Evolutionary conservation across 2,797 vertebrate species (phyloP).

Genomic region (Takifugu rubripes): DNA sequence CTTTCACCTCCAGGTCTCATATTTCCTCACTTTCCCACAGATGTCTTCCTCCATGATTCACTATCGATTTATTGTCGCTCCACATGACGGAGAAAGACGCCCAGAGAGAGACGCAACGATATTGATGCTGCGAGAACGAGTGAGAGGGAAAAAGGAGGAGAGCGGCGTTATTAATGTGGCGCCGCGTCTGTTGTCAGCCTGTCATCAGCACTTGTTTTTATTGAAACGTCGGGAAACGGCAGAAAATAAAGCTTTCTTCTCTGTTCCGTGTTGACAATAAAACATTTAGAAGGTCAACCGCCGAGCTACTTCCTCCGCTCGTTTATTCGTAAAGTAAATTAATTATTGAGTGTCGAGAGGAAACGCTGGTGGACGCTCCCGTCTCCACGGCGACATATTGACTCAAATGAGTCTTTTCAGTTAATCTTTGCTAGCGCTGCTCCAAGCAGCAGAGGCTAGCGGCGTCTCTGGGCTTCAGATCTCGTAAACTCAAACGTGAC

Average conservation of each 20-base stretch:
- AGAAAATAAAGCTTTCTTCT: too few relatives aligned
- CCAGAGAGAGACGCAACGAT: slow-evolving; percentile 29
- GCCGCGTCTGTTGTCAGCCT: slow-evolving; percentile 13
- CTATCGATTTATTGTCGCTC: slow-evolving; percentile 62
- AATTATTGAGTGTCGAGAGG: slow-evolving; percentile 45
- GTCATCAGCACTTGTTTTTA: slow-evolving; percentile 12
- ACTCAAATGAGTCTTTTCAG: slow-evolving; percentile 19
- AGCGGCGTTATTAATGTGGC: slow-evolving; percentile 49
- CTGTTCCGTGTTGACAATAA: background rate
- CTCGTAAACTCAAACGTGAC: too few relatives aligned
- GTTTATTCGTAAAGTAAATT: slow-evolving; percentile 33
- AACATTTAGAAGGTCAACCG: slow-evolving; percentile 13
- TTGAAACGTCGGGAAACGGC: background rate
- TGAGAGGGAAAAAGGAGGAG: slow-evolving; percentile 13
- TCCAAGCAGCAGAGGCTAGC: background rate
- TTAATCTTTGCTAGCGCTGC: background rate
- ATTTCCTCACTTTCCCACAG: slow-evolving; percentile 56
- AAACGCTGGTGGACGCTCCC: slow-evolving; percentile 24
- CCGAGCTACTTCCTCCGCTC: slow-evolving; percentile 10
- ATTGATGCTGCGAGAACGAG: slow-evolving; percentile 18
- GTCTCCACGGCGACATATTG: slow-evolving; percentile 30
- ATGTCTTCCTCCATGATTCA: slow-evolving; percentile 61
- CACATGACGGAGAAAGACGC: slow-evolving; percentile 46
- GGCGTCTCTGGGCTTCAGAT: too few relatives aligned
- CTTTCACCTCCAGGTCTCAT: slow-evolving; percentile 44